phyloP scores from a whole-genome alignment of 2,888 invertebrate species.

The Yponomeuta plumbellus region DNA sequence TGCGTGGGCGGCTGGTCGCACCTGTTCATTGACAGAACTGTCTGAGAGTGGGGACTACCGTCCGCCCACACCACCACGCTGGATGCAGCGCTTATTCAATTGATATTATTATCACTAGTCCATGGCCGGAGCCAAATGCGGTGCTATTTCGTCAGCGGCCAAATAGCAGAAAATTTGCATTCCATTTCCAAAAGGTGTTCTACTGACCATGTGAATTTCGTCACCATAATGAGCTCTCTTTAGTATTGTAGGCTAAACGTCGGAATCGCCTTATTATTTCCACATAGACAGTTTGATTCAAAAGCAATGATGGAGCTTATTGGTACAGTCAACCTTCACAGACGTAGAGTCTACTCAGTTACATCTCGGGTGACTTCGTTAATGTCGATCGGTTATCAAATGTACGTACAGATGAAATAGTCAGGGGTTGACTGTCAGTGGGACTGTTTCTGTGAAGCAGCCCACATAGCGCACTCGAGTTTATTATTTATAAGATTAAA shows the following conservation, averaged over 20 bases:
- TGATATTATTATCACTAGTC: conserved; percentile 8
- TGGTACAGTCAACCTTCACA: too few species aligned
- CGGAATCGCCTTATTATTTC: neutral
- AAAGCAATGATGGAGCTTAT: too few species aligned
- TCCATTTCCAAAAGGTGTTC: neutral
- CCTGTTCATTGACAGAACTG: conserved; percentile 49
- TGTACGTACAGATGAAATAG: neutral
- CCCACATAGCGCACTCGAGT: conserved; percentile 2
- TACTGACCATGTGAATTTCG: neutral
- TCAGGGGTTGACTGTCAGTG: neutral
- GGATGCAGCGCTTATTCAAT: neutral
- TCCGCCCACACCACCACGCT: conserved; percentile 23
- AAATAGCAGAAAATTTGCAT: neutral
- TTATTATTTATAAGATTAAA: conserved; percentile 23
- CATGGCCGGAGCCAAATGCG: conserved; percentile 13
- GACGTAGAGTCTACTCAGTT: too few species aligned
- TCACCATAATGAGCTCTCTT: neutral
- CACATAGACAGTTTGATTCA: neutral
- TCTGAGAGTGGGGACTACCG: conserved; percentile 19
- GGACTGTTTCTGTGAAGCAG: neutral
- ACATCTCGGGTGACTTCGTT: too few species aligned
- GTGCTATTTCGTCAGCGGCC: conserved; percentile 10
- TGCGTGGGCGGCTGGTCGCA: conserved; percentile 36
- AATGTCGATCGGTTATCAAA: too few species aligned
- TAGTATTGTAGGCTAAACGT: neutral